Conservation (phyloP, 1,140 invertebrate species). For the Aricia agestis region DNA sequence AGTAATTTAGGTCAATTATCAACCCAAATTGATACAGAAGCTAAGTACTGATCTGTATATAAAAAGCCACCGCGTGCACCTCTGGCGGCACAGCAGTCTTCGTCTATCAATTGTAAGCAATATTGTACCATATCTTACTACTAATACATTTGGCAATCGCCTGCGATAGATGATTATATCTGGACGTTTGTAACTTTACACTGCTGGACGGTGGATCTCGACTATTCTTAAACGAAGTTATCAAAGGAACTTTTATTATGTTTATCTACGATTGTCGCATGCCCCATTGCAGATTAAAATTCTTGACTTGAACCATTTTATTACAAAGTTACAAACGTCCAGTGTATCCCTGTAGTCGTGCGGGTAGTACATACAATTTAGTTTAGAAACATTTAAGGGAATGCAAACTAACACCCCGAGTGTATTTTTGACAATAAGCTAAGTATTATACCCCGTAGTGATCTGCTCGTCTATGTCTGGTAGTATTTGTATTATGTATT, state of each 20-base stretch:
- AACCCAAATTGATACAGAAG: background rate
- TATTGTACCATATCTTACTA: slow-evolving; percentile 20
- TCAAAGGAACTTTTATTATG: background rate
- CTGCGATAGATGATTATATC: slow-evolving; percentile 16
- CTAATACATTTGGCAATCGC: background rate
- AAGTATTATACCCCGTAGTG: slow-evolving; percentile 55
- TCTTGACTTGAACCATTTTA: background rate
- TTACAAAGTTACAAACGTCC: background rate
- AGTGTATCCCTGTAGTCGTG: slow-evolving; percentile 6
- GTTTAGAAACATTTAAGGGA: slow-evolving; percentile 53
- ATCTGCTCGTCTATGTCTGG: slow-evolving; percentile 52
- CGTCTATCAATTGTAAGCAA: slow-evolving; percentile 19
- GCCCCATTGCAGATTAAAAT: background rate
- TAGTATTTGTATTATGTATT: slow-evolving; percentile 17
- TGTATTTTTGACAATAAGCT: slow-evolving; percentile 67
- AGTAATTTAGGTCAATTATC: background rate
- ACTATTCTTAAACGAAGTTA: background rate
- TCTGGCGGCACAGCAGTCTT: background rate
- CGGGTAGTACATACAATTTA: slow-evolving; percentile 33
- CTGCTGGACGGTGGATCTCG: background rate
- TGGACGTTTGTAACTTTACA: slow-evolving; percentile 12
- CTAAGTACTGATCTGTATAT: background rate
- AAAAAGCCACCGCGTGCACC: background rate
- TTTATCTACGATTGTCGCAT: background rate
- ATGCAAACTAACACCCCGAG: slow-evolving; percentile 65